phyloP scores from a whole-genome alignment of 1,140 invertebrate genomes.

The Drosophila baimaii region DNA sequence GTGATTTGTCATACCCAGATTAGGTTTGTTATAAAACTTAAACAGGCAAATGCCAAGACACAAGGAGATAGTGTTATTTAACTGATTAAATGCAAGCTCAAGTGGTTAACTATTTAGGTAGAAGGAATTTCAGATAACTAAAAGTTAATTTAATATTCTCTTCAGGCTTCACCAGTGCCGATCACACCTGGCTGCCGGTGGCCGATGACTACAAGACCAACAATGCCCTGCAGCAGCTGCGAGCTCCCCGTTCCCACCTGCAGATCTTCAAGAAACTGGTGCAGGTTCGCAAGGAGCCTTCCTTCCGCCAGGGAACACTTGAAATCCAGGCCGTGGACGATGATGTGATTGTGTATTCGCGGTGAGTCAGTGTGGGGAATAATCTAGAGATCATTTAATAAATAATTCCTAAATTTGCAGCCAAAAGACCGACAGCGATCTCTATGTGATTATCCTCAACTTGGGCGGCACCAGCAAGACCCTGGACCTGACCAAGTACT shows the following conservation, averaged over 20 bases:
- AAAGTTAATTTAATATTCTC: neutral
- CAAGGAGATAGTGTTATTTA: neutral
- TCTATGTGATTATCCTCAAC: conserved; percentile 75
- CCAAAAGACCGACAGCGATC: conserved; percentile 63
- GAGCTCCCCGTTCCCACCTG: conserved; percentile 72
- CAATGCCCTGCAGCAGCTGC: conserved; percentile 85
- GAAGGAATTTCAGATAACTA: neutral
- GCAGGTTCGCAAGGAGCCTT: conserved; percentile 72
- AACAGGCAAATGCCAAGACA: conserved; percentile 2
- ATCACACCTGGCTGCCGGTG: conserved; percentile 89
- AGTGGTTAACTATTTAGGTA: neutral
- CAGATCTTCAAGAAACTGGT: conserved; percentile 80
- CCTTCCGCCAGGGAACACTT: conserved; percentile 62
- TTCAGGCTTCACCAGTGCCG: conserved; percentile 86
- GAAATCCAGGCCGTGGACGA: conserved; percentile 69
- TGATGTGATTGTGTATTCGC: conserved; percentile 71
- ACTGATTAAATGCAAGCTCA: neutral
- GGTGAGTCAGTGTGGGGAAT: conserved; percentile 17
- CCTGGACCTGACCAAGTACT: conserved; percentile 65
- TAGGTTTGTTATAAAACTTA: neutral
- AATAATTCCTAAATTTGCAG: too few species aligned
- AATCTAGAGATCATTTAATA: too few species aligned
- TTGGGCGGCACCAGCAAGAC: conserved; percentile 52
- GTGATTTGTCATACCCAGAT: conserved; percentile 5
- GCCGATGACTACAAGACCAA: conserved; percentile 85